Evolutionary conservation across 2,113 vertebrate genomes (phyloP).

Genomic region (Aphelocoma coerulescens): DNA sequence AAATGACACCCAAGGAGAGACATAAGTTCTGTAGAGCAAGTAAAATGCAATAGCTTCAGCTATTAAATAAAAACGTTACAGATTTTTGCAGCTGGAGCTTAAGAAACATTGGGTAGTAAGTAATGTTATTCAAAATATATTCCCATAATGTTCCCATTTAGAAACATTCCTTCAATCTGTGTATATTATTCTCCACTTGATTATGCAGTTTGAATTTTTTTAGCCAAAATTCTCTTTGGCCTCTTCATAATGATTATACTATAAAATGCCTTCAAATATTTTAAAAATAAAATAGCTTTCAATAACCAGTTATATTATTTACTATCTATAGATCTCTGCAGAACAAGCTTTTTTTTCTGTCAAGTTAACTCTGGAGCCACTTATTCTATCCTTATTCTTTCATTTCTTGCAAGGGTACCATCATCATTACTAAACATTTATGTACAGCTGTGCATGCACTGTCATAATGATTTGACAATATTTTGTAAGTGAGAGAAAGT

Average conservation of each 20-base stretch:
- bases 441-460: background rate
- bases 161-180: background rate
- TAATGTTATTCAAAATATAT: background rate
- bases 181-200: background rate
- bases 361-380: background rate
- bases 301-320: background rate
- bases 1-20: background rate
- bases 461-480: background rate
- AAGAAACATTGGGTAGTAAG: background rate
- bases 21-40: background rate
- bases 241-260: background rate
- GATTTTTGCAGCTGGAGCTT: background rate
- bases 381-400: background rate
- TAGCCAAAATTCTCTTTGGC: background rate
- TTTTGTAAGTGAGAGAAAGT: background rate
- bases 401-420: background rate
- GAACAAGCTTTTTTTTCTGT: background rate
- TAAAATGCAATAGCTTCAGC: background rate
- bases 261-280: background rate
- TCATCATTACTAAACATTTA: constrained; percentile 5
- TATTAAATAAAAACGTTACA: background rate
- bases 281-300: background rate
- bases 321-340: background rate
- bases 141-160: background rate
- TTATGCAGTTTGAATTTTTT: background rate